These are phyloP conservation scores for Takifugu flavidus DNA, from an alignment of 2,113 vertebrate species.

Conservation along the genomic window DNA sequence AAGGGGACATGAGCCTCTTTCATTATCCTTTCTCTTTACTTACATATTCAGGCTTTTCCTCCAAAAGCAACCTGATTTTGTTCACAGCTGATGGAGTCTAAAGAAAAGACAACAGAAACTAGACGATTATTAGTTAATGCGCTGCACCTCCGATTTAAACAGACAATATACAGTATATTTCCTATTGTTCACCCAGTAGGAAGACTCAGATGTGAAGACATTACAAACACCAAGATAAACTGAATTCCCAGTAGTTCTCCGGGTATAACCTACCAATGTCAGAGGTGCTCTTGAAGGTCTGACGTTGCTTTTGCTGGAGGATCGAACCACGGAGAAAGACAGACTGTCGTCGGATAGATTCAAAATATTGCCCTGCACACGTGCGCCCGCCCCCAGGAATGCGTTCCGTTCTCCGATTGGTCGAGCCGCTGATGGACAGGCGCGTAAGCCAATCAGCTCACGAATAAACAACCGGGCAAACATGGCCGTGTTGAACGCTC, in stretches of 20 bases:
- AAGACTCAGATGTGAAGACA: too few species aligned
- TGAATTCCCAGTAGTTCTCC: too few species aligned
- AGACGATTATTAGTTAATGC: not conserved
- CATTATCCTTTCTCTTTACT: slow-evolving; percentile 59
- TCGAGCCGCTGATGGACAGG: slow-evolving; percentile 6
- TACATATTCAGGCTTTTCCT: slow-evolving; percentile 90
- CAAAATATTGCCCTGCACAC: slow-evolving; percentile 54
- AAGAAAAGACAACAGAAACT: slow-evolving; percentile 39
- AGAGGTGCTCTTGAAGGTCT: slow-evolving; percentile 85
- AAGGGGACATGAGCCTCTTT: not conserved
- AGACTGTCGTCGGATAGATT: slow-evolving; percentile 61
- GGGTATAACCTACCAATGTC: slow-evolving; percentile 78
- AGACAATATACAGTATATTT: too few species aligned
- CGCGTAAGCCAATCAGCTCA: slow-evolving; percentile 18
- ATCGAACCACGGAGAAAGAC: slow-evolving; percentile 90
- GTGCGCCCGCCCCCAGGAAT: slow-evolving; percentile 3
- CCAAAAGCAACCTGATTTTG: slow-evolving; percentile 86
- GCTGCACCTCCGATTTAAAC: too few species aligned
- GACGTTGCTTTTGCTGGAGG: slow-evolving; percentile 88
- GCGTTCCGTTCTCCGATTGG: slow-evolving; percentile 22
- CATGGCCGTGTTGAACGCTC: too few species aligned
- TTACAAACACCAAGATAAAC: too few species aligned
- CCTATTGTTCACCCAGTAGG: too few species aligned
- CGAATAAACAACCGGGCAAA: not conserved
- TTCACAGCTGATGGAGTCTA: slow-evolving; percentile 93